These are phyloP conservation scores for Sterna hirundo DNA, from an alignment of 2,113 vertebrate species.

Conservation along the genomic window DNA sequence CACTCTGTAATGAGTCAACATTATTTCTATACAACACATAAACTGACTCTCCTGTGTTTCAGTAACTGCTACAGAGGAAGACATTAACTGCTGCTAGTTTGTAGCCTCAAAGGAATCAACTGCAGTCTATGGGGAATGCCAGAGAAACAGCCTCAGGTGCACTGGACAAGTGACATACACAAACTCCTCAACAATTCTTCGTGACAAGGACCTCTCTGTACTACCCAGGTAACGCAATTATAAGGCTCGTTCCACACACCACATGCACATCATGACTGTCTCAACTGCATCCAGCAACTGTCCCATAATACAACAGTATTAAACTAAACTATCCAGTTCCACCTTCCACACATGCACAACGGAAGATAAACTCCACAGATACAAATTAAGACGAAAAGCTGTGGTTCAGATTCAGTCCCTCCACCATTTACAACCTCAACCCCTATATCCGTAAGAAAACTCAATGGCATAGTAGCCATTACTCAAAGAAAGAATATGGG, in stretches of 20 bases:
- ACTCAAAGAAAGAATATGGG: rapidly evolving
- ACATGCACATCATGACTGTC: rapidly evolving
- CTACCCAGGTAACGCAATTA: rapidly evolving
- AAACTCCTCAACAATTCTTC: neutral
- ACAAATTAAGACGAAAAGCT: neutral
- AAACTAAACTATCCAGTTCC: neutral
- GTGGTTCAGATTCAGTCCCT: too few species aligned
- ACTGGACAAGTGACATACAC: neutral
- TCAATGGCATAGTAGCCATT: rapidly evolving
- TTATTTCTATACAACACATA: rapidly evolving
- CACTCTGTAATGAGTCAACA: rapidly evolving
- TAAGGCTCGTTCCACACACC: neutral
- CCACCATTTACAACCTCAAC: neutral
- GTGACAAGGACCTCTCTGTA: neutral
- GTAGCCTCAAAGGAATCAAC: neutral
- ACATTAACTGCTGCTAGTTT: neutral
- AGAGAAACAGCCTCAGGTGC: neutral
- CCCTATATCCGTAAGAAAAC: rapidly evolving
- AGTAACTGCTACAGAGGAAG: rapidly evolving
- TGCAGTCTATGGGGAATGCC: neutral
- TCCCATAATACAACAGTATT: rapidly evolving
- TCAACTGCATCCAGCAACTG: neutral
- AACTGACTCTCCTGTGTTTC: neutral
- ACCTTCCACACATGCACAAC: neutral
- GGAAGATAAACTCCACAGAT: neutral